These are phyloP conservation scores for Drosophila niveifrons DNA, from an alignment of 2,888 invertebrate species.

Conservation along the genomic window DNA sequence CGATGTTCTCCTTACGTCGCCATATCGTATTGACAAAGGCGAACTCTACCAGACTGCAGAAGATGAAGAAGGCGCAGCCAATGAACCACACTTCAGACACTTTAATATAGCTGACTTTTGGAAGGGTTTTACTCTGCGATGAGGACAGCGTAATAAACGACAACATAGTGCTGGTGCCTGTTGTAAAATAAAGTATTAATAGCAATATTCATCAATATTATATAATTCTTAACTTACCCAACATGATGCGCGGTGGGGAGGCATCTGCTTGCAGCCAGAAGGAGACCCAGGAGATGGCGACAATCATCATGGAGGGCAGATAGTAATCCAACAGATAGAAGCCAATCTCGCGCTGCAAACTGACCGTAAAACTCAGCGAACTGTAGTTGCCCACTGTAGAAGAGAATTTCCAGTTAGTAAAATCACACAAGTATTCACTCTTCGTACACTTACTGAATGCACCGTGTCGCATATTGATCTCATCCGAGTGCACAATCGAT, in stretches of 20 bases:
- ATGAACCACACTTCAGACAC: constrained; percentile 83
- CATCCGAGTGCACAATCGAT: constrained; percentile 72
- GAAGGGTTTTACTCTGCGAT: constrained; percentile 81
- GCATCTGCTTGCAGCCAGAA: constrained; percentile 83
- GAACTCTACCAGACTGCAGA: constrained; percentile 82
- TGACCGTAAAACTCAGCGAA: constrained; percentile 79
- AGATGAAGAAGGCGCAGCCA: constrained; percentile 83
- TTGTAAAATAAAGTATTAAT: too few species aligned
- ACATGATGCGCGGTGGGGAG: constrained; percentile 82
- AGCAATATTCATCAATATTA: neutral
- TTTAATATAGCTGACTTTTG: constrained; percentile 83
- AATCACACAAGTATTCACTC: neutral
- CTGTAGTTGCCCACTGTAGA: constrained; percentile 78
- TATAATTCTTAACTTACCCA: constrained; percentile 58
- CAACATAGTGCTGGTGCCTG: constrained; percentile 83
- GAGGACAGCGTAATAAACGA: constrained; percentile 82
- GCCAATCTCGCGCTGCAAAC: constrained; percentile 81
- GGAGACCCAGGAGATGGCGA: constrained; percentile 83
- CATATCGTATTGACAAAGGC: constrained; percentile 83
- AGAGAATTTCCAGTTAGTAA: neutral
- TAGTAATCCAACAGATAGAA: constrained; percentile 82
- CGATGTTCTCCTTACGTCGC: constrained; percentile 83
- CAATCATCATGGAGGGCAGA: constrained; percentile 83
- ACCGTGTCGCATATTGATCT: constrained; percentile 77
- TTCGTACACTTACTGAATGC: constrained; percentile 71